Conservation (phyloP, 2,113 vertebrate genomes). For the Eubucco bourcierii region DNA sequence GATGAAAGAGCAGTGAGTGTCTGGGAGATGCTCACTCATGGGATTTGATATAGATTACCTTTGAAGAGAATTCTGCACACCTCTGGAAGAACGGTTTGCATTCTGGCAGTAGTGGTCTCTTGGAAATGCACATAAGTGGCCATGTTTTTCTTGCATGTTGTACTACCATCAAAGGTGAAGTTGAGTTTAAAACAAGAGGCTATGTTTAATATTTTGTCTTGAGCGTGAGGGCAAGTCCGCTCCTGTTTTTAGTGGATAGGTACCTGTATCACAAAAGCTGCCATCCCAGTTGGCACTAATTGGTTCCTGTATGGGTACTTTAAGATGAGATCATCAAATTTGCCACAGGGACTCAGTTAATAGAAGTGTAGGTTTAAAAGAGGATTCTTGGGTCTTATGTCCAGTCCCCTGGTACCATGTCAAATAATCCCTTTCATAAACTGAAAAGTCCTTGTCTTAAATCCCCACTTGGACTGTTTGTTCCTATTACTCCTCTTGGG, state of each 20-base stretch:
- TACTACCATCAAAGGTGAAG: neutral
- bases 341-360: neutral
- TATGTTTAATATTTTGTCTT: neutral
- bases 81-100: neutral
- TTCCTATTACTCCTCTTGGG: constrained; percentile 61
- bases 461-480: constrained; percentile 63
- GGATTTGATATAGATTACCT: neutral
- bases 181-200: neutral
- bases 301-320: neutral
- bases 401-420: constrained; percentile 45
- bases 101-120: neutral
- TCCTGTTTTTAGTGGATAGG: neutral
- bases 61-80: neutral
- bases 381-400: constrained; percentile 6
- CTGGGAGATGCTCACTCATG: neutral
- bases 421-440: constrained; percentile 65
- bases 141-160: neutral
- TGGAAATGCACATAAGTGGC: neutral
- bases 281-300: neutral
- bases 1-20: neutral
- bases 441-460: constrained; percentile 66
- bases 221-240: neutral
- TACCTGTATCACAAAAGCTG: neutral
- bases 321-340: neutral
- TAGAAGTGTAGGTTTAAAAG: constrained; percentile 5